phyloP scores from a whole-genome alignment of 1,140 invertebrate species.

The Leptonema lineaticorne region DNA sequence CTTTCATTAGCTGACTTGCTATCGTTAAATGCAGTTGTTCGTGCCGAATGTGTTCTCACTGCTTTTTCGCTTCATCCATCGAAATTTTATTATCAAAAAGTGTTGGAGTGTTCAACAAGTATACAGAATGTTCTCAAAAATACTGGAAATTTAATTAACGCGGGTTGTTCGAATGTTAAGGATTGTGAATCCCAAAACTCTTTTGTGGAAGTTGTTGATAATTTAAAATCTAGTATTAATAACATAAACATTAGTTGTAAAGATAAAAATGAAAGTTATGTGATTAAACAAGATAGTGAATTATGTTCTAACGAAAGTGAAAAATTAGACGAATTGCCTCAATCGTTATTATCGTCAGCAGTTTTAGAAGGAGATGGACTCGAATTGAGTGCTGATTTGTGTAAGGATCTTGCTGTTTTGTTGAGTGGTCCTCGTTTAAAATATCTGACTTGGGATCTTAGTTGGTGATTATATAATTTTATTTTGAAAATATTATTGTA shows the following conservation, averaged over 20 bases:
- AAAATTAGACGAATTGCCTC: not conserved
- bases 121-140: not conserved
- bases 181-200: not conserved
- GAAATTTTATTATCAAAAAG: conserved; percentile 46
- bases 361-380: conserved; percentile 51
- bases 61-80: conserved; percentile 54
- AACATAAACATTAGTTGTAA: too few relatives aligned
- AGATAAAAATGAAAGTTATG: too few relatives aligned
- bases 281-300: not conserved
- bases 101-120: conserved; percentile 32
- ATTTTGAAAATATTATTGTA: not conserved
- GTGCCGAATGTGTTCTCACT: conserved; percentile 50
- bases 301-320: not conserved
- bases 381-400: conserved; percentile 50
- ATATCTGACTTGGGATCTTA: conserved; percentile 58
- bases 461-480: conserved; percentile 49
- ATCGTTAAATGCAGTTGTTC: conserved; percentile 43
- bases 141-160: not conserved
- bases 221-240: too few relatives aligned
- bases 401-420: conserved; percentile 60
- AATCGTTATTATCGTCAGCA: conserved; percentile 47
- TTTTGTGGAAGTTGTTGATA: too few relatives aligned
- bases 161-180: not conserved
- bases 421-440: conserved; percentile 59
- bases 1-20: conserved; percentile 46